Percentiles rank a stretch among this genome's conserved stretches.
phyloP scores from a whole-genome alignment of 2,113 vertebrate species.

The Astatotilapia flaviijosephi region DNA sequence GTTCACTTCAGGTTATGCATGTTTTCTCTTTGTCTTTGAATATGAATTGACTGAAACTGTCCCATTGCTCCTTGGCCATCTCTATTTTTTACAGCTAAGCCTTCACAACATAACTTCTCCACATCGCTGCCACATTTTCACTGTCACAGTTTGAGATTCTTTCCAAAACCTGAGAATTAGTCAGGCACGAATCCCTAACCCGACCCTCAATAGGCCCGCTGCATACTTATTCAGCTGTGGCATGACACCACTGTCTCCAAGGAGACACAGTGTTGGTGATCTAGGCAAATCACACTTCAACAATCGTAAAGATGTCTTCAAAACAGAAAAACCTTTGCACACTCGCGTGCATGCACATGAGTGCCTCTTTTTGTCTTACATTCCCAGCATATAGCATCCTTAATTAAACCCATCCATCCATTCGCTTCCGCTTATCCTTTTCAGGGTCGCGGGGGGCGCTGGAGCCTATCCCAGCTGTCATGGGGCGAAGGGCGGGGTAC shows the following conservation, averaged over 20 bases:
- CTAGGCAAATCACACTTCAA: background rate
- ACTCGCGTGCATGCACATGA: background rate
- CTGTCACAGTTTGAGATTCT: background rate
- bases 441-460: too few species aligned
- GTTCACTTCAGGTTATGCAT: background rate
- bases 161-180: background rate
- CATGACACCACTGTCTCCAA: background rate
- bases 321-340: background rate
- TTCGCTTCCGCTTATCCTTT: too few species aligned
- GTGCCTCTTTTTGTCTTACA: background rate
- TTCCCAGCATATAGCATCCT: background rate
- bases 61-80: background rate
- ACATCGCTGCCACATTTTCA: background rate
- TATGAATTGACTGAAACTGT: background rate
- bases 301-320: background rate
- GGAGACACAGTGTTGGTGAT: background rate
- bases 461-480: too few species aligned
- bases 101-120: background rate
- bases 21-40: background rate
- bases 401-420: background rate
- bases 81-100: background rate
- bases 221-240: background rate
- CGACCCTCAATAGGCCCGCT: background rate
- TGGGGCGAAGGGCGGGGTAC: too few species aligned
- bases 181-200: background rate